A percentile compares a stretch with the other conserved stretches of the same genome.
Conservation (phyloP, 2,888 invertebrate species). For the Tricholauxania praeusta region DNA sequence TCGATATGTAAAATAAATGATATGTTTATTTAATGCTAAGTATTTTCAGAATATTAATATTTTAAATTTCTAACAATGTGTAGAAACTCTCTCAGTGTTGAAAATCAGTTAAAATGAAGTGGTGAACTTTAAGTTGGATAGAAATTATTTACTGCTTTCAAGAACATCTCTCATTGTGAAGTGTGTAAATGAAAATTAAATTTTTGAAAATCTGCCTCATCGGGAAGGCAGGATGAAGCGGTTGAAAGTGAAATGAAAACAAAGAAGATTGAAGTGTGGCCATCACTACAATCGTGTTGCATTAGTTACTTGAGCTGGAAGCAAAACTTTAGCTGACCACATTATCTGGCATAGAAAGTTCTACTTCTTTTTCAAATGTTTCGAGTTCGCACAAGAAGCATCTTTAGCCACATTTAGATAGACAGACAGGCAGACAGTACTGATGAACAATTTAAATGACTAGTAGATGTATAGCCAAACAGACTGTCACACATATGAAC, state of each 20-base stretch:
- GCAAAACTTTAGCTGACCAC: constrained; percentile 29
- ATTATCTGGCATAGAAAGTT: constrained; percentile 24
- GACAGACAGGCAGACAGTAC: background rate
- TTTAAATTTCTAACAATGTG: no score
- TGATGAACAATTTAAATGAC: background rate
- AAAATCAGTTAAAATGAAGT: background rate
- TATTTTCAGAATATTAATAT: no score
- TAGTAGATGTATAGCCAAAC: no score
- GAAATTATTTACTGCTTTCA: background rate
- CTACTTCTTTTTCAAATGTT: background rate
- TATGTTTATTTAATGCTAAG: no score
- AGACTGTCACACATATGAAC: background rate
- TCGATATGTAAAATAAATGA: no score
- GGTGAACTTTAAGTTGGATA: background rate
- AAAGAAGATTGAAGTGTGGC: constrained; percentile 10
- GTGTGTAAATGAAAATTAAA: constrained; percentile 55
- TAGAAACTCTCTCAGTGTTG: constrained; percentile 9
- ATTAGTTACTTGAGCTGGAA: background rate
- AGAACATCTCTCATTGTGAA: constrained; percentile 33
- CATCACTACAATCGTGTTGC: constrained; percentile 33
- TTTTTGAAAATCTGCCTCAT: constrained; percentile 51
- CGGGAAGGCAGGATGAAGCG: no score
- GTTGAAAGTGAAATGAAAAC: background rate
- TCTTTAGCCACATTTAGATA: background rate
- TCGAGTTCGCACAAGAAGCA: constrained; percentile 9